Conservation (phyloP, 2,113 vertebrate genomes). For the Myrmecophaga tridactyla region DNA sequence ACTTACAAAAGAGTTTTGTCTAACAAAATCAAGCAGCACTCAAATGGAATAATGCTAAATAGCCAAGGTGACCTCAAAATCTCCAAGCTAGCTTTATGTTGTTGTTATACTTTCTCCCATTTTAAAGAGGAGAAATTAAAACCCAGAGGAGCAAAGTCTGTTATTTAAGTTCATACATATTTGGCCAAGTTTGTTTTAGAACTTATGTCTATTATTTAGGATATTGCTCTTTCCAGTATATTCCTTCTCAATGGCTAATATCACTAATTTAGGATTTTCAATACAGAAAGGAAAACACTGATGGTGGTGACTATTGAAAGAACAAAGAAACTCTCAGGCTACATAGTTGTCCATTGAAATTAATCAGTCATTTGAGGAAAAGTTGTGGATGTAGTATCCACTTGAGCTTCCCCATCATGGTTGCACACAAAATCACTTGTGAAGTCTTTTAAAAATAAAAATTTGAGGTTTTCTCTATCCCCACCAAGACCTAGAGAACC, state of each 20-base stretch:
- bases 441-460: not conserved
- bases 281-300: not conserved
- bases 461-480: not conserved
- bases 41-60: not conserved
- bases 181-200: slow-evolving; percentile 4
- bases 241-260: not conserved
- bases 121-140: slow-evolving; percentile 1
- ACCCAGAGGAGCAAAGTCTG: not conserved
- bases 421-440: not conserved
- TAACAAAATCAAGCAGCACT: not conserved
- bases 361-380: slow-evolving; percentile 24
- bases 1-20: not conserved
- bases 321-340: not conserved
- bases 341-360: not conserved
- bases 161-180: not conserved
- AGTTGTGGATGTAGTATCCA: not conserved
- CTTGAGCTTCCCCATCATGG: not conserved
- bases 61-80: not conserved
- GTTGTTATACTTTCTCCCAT: not conserved
- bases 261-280: not conserved
- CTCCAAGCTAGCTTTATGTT: not conserved
- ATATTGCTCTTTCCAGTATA: not conserved
- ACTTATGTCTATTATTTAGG: not conserved
- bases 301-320: slow-evolving; percentile 31
- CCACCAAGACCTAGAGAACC: not conserved